phyloP scores from a whole-genome alignment of 2,888 invertebrate genomes.

The Epinotia bilunana region DNA sequence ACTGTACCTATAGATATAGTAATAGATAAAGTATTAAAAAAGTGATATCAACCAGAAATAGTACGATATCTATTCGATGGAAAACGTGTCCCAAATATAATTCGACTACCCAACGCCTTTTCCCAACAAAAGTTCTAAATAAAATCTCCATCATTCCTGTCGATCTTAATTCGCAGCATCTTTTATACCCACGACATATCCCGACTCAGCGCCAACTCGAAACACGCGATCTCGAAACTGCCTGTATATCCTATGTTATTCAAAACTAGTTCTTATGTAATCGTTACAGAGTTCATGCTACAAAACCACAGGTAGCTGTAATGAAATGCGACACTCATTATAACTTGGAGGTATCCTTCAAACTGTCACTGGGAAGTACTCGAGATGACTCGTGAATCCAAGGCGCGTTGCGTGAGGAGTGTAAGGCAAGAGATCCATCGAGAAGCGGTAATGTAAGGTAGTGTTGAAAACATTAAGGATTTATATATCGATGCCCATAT shows the following conservation, averaged over 20 bases:
- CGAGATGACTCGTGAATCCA: constrained; percentile 47
- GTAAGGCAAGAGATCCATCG: background rate
- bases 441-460: constrained; percentile 11
- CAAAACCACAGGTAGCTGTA: constrained; percentile 44
- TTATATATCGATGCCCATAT: too few species aligned
- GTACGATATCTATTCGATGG: too few species aligned
- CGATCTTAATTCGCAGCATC: background rate
- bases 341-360: constrained; percentile 53
- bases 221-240: constrained; percentile 5
- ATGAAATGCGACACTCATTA: constrained; percentile 60
- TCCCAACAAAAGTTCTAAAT: background rate
- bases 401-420: constrained; percentile 46
- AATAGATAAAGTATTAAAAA: too few species aligned
- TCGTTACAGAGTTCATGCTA: constrained; percentile 1
- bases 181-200: background rate
- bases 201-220: background rate
- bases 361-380: constrained; percentile 45
- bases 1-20: too few species aligned
- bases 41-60: too few species aligned
- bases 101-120: background rate
- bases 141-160: background rate
- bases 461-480: background rate
- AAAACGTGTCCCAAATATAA: background rate
- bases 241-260: background rate
- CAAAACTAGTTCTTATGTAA: constrained; percentile 18